Conservation (phyloP, 2,113 vertebrate genomes). For the Pyrgilauda ruficollis region DNA sequence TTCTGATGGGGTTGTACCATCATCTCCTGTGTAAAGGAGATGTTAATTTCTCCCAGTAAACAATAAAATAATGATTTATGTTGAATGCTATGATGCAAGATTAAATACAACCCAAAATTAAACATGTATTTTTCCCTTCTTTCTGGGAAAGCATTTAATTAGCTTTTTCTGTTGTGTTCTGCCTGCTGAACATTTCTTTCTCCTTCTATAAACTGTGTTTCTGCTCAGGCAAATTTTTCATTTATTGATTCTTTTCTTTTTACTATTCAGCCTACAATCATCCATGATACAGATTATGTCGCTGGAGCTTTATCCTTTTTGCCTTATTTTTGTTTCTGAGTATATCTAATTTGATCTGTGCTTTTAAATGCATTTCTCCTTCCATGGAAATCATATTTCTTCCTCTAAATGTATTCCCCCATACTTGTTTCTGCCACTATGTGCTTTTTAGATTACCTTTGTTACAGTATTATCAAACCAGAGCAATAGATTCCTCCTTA, state of each 20-base stretch:
- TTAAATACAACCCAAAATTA: neutral
- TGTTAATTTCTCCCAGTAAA: neutral
- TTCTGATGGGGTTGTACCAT: neutral
- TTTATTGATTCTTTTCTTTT: neutral
- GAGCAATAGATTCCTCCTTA: neutral
- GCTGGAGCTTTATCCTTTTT: neutral
- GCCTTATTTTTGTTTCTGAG: neutral
- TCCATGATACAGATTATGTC: neutral
- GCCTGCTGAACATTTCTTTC: neutral
- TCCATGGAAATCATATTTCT: neutral
- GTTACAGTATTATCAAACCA: neutral
- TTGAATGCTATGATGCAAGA: neutral
- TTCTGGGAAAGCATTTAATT: neutral
- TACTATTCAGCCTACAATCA: neutral
- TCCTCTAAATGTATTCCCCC: neutral
- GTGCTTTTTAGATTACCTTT: neutral
- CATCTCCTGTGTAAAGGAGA: neutral
- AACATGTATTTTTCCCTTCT: neutral
- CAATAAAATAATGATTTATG: neutral
- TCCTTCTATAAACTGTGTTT: neutral
- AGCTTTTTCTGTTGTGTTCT: neutral
- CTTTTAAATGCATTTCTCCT: neutral
- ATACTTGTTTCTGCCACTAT: neutral
- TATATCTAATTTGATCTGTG: neutral
- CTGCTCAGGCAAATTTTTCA: neutral